Conservation (phyloP, 2,888 invertebrate species). For the Melinaea menophilus region DNA sequence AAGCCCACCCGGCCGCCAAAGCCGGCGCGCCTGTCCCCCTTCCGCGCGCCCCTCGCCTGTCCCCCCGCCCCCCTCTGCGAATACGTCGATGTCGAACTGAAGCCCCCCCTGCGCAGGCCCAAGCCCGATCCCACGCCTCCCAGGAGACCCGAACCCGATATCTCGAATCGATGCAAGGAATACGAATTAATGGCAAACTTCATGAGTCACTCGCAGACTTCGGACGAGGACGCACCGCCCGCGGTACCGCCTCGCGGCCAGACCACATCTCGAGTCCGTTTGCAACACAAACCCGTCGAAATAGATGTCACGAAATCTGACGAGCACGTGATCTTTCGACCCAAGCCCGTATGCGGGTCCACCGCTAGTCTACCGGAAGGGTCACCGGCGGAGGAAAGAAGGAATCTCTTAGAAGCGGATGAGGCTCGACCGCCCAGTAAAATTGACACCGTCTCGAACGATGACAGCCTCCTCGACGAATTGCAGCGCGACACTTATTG, state of each 20-base stretch:
- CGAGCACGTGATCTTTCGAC: slow-evolving; percentile 70
- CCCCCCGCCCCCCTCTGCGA: slow-evolving; percentile 43
- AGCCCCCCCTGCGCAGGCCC: slow-evolving; percentile 45
- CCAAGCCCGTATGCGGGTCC: slow-evolving; percentile 73
- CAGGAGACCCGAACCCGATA: slow-evolving; percentile 36
- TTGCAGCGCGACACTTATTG: slow-evolving; percentile 64
- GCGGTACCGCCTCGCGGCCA: slow-evolving; percentile 55
- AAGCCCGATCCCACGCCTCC: slow-evolving; percentile 38
- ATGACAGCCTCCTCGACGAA: slow-evolving; percentile 69
- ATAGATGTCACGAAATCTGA: slow-evolving; percentile 83
- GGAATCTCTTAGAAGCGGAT: slow-evolving; percentile 24
- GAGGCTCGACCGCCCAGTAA: slow-evolving; percentile 35
- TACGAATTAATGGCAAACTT: slow-evolving; percentile 72
- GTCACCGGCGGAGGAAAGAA: slow-evolving; percentile 24
- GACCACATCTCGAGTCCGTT: slow-evolving; percentile 37
- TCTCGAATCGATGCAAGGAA: slow-evolving; percentile 51
- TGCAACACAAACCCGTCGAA: slow-evolving; percentile 42
- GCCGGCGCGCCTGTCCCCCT: slow-evolving; percentile 58
- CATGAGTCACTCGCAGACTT: slow-evolving; percentile 49
- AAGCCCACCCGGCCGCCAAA: slow-evolving; percentile 66
- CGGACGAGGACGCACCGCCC: slow-evolving; percentile 50
- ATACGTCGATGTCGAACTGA: slow-evolving; percentile 53
- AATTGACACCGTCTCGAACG: slow-evolving; percentile 51
- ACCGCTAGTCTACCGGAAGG: slow-evolving; percentile 37
- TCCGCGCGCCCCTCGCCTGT: slow-evolving; percentile 40